Percentiles rank a stretch among this genome's conserved stretches.
phyloP scores from a whole-genome alignment of 2,888 invertebrate genomes.

The Patella caerulea region DNA sequence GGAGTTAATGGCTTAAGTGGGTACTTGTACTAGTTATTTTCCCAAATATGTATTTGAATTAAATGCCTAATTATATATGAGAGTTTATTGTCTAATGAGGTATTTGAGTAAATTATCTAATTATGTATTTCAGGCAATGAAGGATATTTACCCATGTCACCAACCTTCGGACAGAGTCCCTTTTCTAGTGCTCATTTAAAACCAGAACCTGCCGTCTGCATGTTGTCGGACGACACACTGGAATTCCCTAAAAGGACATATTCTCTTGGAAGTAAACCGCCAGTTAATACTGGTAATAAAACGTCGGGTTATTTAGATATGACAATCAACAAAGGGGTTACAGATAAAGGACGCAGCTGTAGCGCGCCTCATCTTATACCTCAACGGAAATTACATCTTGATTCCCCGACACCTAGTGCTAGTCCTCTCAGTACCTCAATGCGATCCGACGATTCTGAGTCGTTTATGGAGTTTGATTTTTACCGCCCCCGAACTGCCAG shows the following conservation, averaged over 20 bases:
- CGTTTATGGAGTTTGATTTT: constrained; percentile 69
- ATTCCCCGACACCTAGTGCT: constrained; percentile 38
- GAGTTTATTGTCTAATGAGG: no score
- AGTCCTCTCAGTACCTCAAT: constrained; percentile 56
- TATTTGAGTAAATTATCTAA: no score
- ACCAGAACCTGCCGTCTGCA: constrained; percentile 85
- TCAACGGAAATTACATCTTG: constrained; percentile 33
- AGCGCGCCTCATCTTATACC: constrained; percentile 79
- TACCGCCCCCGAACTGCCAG: constrained; percentile 61
- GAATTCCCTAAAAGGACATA: constrained; percentile 79
- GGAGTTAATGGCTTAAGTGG: no score
- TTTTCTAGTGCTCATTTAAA: constrained; percentile 74
- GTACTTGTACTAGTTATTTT: no score
- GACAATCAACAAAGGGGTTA: constrained; percentile 43
- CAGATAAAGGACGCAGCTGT: constrained; percentile 75
- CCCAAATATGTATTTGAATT: no score
- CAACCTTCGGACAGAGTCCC: constrained; percentile 45
- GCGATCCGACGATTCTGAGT: constrained; percentile 59
- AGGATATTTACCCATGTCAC: constrained; percentile 60
- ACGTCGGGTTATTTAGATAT: constrained; percentile 48
- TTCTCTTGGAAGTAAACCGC: constrained; percentile 86
- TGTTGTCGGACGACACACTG: constrained; percentile 74
- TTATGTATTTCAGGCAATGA: constrained; percentile 74
- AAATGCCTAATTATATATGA: no score
- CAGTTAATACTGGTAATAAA: constrained; percentile 37